Evolutionary conservation across 2,113 vertebrate genomes (phyloP).

Genomic region (Vidua macroura): DNA sequence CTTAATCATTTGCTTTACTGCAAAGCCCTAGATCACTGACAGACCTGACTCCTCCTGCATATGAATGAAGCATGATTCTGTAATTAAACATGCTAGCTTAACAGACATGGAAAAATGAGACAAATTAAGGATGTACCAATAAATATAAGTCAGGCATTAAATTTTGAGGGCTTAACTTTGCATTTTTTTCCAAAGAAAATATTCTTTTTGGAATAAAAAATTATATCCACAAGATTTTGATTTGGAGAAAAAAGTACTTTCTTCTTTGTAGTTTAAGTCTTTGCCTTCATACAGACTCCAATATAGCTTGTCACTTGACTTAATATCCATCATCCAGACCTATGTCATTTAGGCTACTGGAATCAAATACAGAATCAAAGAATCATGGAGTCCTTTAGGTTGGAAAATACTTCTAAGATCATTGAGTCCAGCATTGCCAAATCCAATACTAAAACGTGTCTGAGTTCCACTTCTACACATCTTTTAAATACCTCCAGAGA

Average conservation of each 20-base stretch:
- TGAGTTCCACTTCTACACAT: too few relatives aligned
- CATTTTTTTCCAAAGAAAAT: not conserved
- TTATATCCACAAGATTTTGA: not conserved
- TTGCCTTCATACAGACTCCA: not conserved
- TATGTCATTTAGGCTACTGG: not conserved
- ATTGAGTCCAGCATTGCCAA: not conserved
- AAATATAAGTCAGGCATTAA: not conserved
- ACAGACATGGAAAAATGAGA: not conserved
- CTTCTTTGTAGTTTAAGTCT: not conserved
- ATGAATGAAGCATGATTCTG: not conserved
- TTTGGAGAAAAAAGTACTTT: not conserved
- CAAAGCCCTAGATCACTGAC: not conserved
- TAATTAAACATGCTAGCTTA: not conserved
- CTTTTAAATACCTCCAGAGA: not conserved
- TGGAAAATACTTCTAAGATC: not conserved
- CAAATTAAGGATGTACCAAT: not conserved
- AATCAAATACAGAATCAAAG: not conserved
- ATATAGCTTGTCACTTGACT: not conserved
- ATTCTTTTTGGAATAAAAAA: not conserved
- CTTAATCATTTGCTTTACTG: not conserved
- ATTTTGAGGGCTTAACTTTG: not conserved
- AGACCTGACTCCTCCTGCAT: not conserved
- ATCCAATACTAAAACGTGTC: accelerated
- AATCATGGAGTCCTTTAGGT: not conserved
- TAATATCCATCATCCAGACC: not conserved